These are phyloP conservation scores for Procambarus virginalis DNA, from an alignment of 1,140 invertebrate species.

Conservation along the genomic window DNA sequence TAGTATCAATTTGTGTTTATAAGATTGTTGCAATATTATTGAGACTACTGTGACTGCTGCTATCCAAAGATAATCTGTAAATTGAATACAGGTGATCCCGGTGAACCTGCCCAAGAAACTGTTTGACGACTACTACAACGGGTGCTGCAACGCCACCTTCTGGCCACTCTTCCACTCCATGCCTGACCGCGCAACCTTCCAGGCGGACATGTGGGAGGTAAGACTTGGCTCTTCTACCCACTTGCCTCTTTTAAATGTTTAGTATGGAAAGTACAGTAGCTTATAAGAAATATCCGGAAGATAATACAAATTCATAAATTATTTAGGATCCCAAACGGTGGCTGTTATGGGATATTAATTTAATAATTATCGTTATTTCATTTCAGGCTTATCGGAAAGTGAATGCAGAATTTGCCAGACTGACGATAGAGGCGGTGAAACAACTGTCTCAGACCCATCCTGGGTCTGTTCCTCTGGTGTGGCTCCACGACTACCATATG, in stretches of 20 bases:
- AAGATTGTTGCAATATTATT: no score
- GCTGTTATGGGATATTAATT: no score
- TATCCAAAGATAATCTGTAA: no score
- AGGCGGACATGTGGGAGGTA: conserved; percentile 84
- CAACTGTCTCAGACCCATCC: conserved; percentile 75
- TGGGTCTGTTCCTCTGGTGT: conserved; percentile 84
- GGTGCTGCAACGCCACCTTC: conserved; percentile 92
- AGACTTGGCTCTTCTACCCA: background rate
- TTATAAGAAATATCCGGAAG: no score
- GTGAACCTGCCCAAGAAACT: conserved; percentile 83
- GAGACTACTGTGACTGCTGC: no score
- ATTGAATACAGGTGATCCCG: conserved; percentile 81
- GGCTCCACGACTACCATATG: conserved; percentile 94
- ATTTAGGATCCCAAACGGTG: no score
- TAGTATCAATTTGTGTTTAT: no score
- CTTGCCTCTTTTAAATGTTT: no score
- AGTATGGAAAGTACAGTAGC: no score
- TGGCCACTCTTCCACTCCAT: conserved; percentile 95
- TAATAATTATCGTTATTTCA: background rate
- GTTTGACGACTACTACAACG: conserved; percentile 92
- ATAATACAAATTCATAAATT: no score
- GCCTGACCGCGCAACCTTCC: conserved; percentile 86
- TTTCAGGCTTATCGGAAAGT: conserved; percentile 83
- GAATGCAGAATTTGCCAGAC: conserved; percentile 87
- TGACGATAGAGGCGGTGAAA: conserved; percentile 82